These are phyloP conservation scores for Eupithecia subfuscata DNA, from an alignment of 2,888 invertebrate genomes.

Conservation along the genomic window DNA sequence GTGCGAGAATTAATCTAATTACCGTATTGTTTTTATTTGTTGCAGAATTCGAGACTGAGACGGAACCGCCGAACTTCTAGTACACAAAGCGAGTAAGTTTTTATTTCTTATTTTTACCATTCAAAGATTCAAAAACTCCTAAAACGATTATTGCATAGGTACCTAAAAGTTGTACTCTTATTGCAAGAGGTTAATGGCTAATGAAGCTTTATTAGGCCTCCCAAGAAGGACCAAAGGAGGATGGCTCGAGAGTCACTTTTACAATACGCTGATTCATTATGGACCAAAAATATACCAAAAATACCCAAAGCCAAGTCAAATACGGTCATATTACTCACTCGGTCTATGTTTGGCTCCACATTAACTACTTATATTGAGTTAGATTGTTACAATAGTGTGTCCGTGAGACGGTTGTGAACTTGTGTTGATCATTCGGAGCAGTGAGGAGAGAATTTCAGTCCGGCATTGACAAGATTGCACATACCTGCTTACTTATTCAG, in stretches of 20 bases:
- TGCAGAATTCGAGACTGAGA: slow-evolving; percentile 57
- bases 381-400: slow-evolving; percentile 49
- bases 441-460: slow-evolving; percentile 52
- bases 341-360: slow-evolving; percentile 1
- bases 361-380: neutral
- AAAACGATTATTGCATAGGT: neutral
- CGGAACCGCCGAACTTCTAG: slow-evolving; percentile 38
- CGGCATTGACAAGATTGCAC: slow-evolving; percentile 47
- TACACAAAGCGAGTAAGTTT: slow-evolving; percentile 50
- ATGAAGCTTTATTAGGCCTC: neutral
- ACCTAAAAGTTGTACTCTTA: neutral
- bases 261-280: neutral
- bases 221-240: neutral
- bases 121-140: neutral
- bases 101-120: neutral
- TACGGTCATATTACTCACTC: neutral
- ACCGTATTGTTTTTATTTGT: slow-evolving; percentile 48
- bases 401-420: slow-evolving; percentile 73
- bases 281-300: neutral
- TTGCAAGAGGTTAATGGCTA: too few species aligned
- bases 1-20: slow-evolving; percentile 8
- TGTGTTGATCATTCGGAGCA: slow-evolving; percentile 55
- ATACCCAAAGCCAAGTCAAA: neutral
- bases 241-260: neutral
- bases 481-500: neutral